Conservation (phyloP, 1,140 invertebrate genomes). For the Drepana arcuata region DNA sequence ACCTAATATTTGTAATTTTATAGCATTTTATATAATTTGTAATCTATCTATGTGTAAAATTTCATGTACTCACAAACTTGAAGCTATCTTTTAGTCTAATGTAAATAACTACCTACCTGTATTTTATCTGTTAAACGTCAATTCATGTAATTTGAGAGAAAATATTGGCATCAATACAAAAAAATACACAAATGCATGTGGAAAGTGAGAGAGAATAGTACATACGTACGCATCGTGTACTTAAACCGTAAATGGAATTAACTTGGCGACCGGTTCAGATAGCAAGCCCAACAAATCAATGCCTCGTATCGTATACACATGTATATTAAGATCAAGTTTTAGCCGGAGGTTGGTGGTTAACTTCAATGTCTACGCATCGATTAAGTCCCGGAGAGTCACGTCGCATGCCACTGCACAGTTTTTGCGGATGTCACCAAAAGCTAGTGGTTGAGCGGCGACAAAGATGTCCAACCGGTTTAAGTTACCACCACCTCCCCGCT, state of each 20-base stretch:
- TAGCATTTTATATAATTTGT: too few species aligned
- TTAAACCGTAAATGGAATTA: slow-evolving; percentile 29
- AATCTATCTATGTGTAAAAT: too few species aligned
- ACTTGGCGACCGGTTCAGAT: slow-evolving; percentile 42
- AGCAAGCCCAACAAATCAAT: slow-evolving; percentile 37
- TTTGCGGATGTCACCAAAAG: slow-evolving; percentile 66
- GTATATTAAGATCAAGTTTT: slow-evolving; percentile 35
- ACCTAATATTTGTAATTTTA: too few species aligned
- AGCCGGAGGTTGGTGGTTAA: slow-evolving; percentile 27
- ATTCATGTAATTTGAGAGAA: too few species aligned
- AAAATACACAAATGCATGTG: too few species aligned
- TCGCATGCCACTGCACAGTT: slow-evolving; percentile 48
- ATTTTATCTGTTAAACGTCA: too few species aligned
- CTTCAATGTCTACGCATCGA: slow-evolving; percentile 34
- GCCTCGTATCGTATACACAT: too few species aligned
- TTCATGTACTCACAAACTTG: too few species aligned
- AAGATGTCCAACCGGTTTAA: slow-evolving; percentile 65
- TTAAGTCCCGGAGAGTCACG: slow-evolving; percentile 43
- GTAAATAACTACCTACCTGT: too few species aligned
- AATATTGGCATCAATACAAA: too few species aligned
- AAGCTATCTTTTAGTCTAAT: too few species aligned
- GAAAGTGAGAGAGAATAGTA: slow-evolving; percentile 34
- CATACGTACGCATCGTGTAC: too few species aligned
- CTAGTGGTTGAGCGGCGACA: slow-evolving; percentile 43
- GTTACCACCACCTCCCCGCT: slow-evolving; percentile 41